Evolutionary conservation across 2,113 vertebrate species (phyloP).

Genomic region (Leptosomus discolor): DNA sequence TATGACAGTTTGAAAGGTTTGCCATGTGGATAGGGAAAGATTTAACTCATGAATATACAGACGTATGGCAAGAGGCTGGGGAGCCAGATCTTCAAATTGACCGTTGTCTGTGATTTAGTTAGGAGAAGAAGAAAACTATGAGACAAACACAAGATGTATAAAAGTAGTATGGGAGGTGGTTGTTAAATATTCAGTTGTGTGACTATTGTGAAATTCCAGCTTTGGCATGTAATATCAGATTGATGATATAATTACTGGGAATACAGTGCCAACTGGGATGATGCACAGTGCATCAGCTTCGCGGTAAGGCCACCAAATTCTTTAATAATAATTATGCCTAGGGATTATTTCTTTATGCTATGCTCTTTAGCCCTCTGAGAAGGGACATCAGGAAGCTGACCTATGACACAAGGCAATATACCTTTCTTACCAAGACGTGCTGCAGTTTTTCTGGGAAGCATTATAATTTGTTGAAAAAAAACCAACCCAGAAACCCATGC

Average conservation of each 20-base stretch:
- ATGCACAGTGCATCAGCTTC: neutral
- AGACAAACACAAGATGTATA: neutral
- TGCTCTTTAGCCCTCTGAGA: neutral
- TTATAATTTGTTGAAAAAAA: neutral
- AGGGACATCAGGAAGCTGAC: neutral
- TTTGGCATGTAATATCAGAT: neutral
- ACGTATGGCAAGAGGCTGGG: constrained; percentile 9
- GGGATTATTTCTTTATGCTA: neutral
- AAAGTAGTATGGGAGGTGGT: neutral
- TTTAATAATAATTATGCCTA: neutral
- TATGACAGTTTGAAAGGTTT: constrained; percentile 72
- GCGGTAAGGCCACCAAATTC: neutral
- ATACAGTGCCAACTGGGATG: neutral
- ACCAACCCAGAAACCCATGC: neutral
- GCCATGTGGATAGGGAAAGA: constrained; percentile 59
- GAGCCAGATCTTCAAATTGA: constrained; percentile 34
- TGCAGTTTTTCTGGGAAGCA: neutral
- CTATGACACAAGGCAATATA: neutral
- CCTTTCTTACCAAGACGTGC: neutral
- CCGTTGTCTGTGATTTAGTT: constrained; percentile 25
- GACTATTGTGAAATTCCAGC: neutral
- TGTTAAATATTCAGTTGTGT: neutral
- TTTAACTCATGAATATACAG: constrained; percentile 67
- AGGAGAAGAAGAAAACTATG: neutral
- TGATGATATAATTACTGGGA: neutral